Evolutionary conservation across 2,797 vertebrate species (phyloP), one percentile per base, ranked within the genome.

Genomic region (Diceros bicornis): DNA sequence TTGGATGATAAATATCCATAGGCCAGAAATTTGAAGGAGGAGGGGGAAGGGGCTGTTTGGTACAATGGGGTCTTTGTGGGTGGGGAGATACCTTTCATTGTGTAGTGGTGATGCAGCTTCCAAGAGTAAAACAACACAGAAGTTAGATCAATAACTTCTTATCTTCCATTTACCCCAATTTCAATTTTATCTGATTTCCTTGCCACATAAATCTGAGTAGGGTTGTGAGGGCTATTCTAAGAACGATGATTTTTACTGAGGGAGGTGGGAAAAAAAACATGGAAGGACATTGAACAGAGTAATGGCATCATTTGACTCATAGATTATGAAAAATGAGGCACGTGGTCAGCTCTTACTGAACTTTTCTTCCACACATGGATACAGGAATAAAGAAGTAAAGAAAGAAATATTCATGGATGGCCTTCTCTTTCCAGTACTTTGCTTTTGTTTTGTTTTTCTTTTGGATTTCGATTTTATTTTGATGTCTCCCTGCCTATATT

Each of bases 21-120:
- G 21, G 7, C 21, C 21, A 37, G 7, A 55, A 4, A 8, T 69
- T 44, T 75, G 44, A 77, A 37, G 57, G 14, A 41, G 18, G 18
- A 2, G 3, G 7, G 23, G 18, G 27, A 32, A 25, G 16, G 6
- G 0, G 2, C 16, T 52, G 1, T 34, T 74, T 47, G 21, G 9
- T 66, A 52, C 69, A 47, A 8, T 6, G 18, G 4, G 16, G 7
- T 2, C 4, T 41, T 20, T 91, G 44, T 14, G 34, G 20, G 14
- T n/a, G 3, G 29, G 64, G 7, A 34, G 10, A 47, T 25, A 44
- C 4, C 1, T 75, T 90, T 81, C 37, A 25, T 84, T 86, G 11
- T 27, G 50, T 5, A 23, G 16, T 11, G 11, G 11, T 50, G 18
- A 61, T 68, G 62, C 6, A 52, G 1, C 50, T 90, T 64, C 64